phyloP scores from a whole-genome alignment of 2,888 invertebrate genomes.

The Elysia crispata region DNA sequence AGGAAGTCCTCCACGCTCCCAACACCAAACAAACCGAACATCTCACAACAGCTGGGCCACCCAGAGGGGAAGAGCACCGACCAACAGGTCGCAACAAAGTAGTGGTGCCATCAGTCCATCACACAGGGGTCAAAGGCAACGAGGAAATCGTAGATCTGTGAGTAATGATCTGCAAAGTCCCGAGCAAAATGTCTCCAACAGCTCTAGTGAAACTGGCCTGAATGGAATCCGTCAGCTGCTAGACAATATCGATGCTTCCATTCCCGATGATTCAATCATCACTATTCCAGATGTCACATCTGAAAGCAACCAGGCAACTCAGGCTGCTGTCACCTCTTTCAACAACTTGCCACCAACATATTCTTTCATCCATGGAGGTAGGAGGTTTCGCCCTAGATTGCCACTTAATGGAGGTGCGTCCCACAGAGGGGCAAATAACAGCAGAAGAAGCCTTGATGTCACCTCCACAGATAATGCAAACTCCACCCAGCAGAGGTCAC shows the following conservation, averaged over 20 bases:
- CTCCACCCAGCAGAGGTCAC: no score
- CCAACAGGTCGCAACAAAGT: neutral
- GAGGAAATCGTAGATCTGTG: neutral
- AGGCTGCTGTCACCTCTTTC: no score
- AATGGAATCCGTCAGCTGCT: conserved; percentile 27
- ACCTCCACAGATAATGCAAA: no score
- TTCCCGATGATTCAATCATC: conserved; percentile 2
- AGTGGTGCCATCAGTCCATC: neutral
- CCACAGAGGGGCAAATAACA: no score
- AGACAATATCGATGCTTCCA: conserved; percentile 14
- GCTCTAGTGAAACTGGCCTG: conserved; percentile 11
- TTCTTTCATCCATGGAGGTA: no score
- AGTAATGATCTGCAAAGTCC: neutral
- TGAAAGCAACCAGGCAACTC: no score
- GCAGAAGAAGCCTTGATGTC: no score
- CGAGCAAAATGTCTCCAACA: neutral
- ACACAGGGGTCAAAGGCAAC: neutral
- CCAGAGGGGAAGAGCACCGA: neutral
- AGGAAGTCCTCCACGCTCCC: neutral
- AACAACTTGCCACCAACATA: no score
- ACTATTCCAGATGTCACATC: neutral
- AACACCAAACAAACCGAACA: neutral
- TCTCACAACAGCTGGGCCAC: neutral
- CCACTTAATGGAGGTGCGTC: no score
- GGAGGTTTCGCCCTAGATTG: no score